Base-by-base conservation (phyloP, 2,797 vertebrate genomes). In the Vipera latastei region DNA sequence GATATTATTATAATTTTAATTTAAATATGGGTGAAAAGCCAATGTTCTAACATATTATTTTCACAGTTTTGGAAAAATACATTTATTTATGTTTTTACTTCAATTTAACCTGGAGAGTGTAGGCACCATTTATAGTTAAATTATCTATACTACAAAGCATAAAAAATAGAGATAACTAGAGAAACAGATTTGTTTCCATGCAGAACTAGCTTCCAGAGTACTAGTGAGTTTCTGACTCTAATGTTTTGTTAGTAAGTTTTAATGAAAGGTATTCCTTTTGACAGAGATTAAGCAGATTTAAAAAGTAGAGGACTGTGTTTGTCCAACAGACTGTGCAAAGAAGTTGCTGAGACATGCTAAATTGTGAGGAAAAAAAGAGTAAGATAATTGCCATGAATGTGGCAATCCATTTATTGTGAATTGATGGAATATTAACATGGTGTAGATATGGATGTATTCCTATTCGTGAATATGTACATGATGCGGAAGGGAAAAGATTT, bases 401-500 rank as follows among this genome's bases (percentile, higher is more conserved):
- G 92, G 94, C 86, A 93, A 96, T 94, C 93, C 51, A 92, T 96
- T 96, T 97, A 95, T 65, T 89, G 94, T 94, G 93, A 95, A 97
- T 94, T 0, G 85, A 95, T 89, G 89, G 56, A 86, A 8, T 61
- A 73, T 86, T 90, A 93, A 91, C 94, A 96, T 51, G 18, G 73
- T 22, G 38, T 44, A 9, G 69, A 38, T 78, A 78, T 22, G 38
- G 44, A 48, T 83, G 44, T 12, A 48, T 83, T 83, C 73, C 20
- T 83, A 48, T 83, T 8, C 4, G 44, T 83, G 73, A 83, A 83
- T 83, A 83, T 69, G 90, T 65, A 56, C 89, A 14, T 38, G 0
- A 38, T 26, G 95, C 69, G 93, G 91, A 91, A 38, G 73, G 61
- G 91, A 93, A 83, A 57, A 48, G 22, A 95, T 88, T 92, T 95